Evolutionary conservation across 2,888 invertebrate species (phyloP), one percentile per base, ranked within the genome.

Genomic region (Cataglyphis albicans): DNA sequence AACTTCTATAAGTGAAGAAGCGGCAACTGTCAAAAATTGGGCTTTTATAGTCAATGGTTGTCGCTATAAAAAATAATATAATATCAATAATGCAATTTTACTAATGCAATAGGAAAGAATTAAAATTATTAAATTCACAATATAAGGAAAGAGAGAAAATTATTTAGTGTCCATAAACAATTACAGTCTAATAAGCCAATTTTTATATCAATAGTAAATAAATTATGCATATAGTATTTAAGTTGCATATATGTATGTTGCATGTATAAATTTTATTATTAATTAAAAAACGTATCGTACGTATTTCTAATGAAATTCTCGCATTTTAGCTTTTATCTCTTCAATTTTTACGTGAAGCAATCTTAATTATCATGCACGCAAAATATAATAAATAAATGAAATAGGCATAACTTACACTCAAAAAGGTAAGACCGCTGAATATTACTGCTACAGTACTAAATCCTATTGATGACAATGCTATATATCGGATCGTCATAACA

Each of bases 31-130:
- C 5, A 82, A 44, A 6, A 86, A 90, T 18, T 91, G 90, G 5
- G 82, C 29, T 55, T 91, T 92, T 3, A 90, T 81, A 0, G 88
- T 63, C 2, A 90, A 5, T 0, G 87, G 82, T 73, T 88, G 88
- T 57, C 82, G 44, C 91, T 91, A n/a, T 29, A n/a, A 9, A 35
- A 6, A 10, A 35, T 21, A 65, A 61, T n/a, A 48, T 52, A 52
- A n/a, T 52, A 52, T 52, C 18, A 52, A 7, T 52, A 52, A 7
- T 52, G 1, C 48, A 48, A 0, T 52, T 52, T 7, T 52, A n/a
- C n/a, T 48, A 6, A 48, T 6, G 18, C 48, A n/a, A 52, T 52
- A 52, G 7, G 7, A 52, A 52, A n/a, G 1, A 52, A 18, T 48
- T 48, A 48, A 48, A 48, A n/a, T 52, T 52, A 52, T 52, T n/a